These are phyloP conservation scores for Cryptotermes secundus DNA, from an alignment of 1,140 invertebrate species.

Conservation along the genomic window DNA sequence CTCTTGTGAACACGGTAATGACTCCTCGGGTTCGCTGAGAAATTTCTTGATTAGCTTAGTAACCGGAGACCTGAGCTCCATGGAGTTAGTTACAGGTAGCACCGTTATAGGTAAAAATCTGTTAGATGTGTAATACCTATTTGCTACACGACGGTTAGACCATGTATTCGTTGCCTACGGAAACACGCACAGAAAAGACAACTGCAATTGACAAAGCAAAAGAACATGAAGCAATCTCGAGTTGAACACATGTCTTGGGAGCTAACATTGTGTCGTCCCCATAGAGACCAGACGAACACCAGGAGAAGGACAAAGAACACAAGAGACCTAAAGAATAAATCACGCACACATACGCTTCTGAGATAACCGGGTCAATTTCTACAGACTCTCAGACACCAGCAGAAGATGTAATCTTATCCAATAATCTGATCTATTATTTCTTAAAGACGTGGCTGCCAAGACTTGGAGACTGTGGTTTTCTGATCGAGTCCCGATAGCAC, in stretches of 20 bases:
- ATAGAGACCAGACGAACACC: neutral
- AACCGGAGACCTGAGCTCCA: no score
- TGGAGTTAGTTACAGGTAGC: no score
- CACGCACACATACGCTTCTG: neutral
- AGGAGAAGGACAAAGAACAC: neutral
- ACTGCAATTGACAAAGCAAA: neutral
- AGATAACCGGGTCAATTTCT: neutral
- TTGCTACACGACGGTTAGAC: no score
- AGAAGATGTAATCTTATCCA: neutral
- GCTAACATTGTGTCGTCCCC: neutral
- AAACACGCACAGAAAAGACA: neutral
- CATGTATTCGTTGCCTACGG: neutral
- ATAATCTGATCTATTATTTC: conserved; percentile 15
- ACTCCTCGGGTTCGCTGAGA: no score
- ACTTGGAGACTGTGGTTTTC: neutral
- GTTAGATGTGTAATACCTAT: no score
- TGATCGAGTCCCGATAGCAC: neutral
- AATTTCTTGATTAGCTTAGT: no score
- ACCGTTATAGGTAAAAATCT: no score
- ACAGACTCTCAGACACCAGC: neutral
- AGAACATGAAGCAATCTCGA: neutral
- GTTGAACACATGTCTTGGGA: neutral
- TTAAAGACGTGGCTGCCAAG: neutral
- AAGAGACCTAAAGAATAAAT: neutral
- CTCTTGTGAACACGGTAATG: no score